A percentile compares a stretch with the other conserved stretches of the same genome.
These are phyloP conservation scores for Lycopodina hypogea DNA, from an alignment of 37 sponge, comb jelly and placozoan species.

Conservation along the genomic window DNA sequence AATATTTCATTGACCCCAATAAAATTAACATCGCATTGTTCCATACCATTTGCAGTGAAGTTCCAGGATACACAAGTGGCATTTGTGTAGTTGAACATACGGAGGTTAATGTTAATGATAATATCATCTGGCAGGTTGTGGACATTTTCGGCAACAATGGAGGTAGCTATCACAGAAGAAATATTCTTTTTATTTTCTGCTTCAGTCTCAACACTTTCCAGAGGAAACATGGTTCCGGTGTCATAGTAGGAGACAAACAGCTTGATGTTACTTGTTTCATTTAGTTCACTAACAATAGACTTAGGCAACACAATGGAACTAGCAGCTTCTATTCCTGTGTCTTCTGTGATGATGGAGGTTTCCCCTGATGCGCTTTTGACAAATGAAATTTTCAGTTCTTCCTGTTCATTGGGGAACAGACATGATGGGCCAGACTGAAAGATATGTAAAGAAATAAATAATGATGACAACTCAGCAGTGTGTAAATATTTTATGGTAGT, in stretches of 20 bases:
- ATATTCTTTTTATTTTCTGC: neutral
- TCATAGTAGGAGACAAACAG: conserved; percentile 14
- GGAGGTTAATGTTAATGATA: neutral
- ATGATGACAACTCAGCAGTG: too few relatives aligned
- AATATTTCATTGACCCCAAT: neutral
- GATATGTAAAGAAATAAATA: too few relatives aligned
- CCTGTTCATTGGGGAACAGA: neutral
- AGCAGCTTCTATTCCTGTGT: neutral
- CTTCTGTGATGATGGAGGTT: neutral
- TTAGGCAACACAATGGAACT: conserved; percentile 5
- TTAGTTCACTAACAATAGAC: neutral
- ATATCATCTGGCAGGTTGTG: conserved; percentile 16
- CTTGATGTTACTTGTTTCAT: neutral
- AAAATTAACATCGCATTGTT: neutral
- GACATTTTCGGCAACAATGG: conserved; percentile 2
- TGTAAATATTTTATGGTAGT: too few relatives aligned
- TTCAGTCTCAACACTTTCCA: neutral
- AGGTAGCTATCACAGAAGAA: conserved; percentile 12
- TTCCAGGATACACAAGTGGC: conserved; percentile 45
- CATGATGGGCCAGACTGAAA: neutral
- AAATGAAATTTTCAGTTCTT: neutral
- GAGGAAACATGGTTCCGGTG: conserved; percentile 7
- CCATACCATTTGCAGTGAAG: conserved; percentile 34
- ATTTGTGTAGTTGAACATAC: neutral
- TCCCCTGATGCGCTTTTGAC: neutral